Evolutionary conservation across 2,113 vertebrate genomes (phyloP).

Genomic region (Montifringilla adamsi): DNA sequence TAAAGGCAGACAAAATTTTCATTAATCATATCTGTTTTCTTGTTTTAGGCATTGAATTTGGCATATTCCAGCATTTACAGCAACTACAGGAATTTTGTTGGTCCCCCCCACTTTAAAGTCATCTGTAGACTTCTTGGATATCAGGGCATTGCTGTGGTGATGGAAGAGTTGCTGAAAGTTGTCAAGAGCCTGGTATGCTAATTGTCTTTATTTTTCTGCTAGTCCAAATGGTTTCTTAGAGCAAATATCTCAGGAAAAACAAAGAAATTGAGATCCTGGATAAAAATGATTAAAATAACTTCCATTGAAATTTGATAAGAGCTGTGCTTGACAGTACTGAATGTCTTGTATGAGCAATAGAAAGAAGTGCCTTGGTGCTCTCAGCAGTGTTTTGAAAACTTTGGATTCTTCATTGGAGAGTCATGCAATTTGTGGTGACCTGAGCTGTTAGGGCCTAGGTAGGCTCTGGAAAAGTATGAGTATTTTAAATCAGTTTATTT

Average conservation of each 20-base stretch:
- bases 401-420: neutral
- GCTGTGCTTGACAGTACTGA: neutral
- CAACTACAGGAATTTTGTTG: slow-evolving; percentile 86
- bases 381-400: neutral
- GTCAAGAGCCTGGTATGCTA: slow-evolving; percentile 86
- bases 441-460: neutral
- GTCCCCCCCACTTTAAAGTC: slow-evolving; percentile 85
- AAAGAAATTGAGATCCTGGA: neutral
- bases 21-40: neutral
- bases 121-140: slow-evolving; percentile 88
- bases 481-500: neutral
- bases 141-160: slow-evolving; percentile 89
- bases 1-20: neutral
- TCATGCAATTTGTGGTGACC: neutral
- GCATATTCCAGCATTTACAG: slow-evolving; percentile 88
- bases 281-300: neutral
- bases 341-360: neutral
- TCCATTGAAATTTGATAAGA: neutral
- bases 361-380: neutral
- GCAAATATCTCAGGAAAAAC: neutral
- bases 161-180: slow-evolving; percentile 89
- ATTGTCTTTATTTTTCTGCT: neutral
- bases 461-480: neutral
- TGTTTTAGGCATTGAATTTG: slow-evolving; percentile 80
- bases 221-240: neutral